Evolutionary conservation across 2,113 vertebrate genomes (phyloP), one percentile per base, ranked within the genome.

Genomic region (Festucalex cinctus): DNA sequence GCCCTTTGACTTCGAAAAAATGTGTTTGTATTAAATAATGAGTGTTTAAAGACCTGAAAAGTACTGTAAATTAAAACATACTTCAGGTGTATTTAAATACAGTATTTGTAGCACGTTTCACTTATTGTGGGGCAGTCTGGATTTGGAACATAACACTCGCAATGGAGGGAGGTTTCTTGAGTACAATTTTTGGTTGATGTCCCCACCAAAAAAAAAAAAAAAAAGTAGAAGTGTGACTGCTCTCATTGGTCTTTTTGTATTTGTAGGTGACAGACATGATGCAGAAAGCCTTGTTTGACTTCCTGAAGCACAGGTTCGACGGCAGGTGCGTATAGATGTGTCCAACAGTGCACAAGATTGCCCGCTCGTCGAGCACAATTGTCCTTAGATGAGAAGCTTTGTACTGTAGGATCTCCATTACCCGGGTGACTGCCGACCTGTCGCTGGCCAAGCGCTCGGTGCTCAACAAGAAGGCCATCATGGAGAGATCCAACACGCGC

Each of bases 391-490:
- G 71, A 78, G 79, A 65, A 9, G 2, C 61, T 76, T 83, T 78
- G 26, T 60, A 74, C 69, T 69, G 44, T 83, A 98, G 97, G 89
- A 97, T 98, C 89, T 96, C 97, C 70, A 98, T 99, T 82, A 99
- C 97, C 8, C 92, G 96, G 41, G 96, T 98, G 86, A 98, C 96
- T 0, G 97, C 97, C 0, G 97, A 99, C 87, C 92, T 98, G 80
- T 98, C 97, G 0, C 83, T 99, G 88, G 96, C 97, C 46, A 98
- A 99, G 75, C 93, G 95, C 66, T 98, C 97, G 1, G 94, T 98
- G 80, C 94, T 99, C 81, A 98, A 98, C 90, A 99, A 98, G 84
- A 95, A 95, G 84, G 93, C 95, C 66, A 98, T 98, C 84, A 95
- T 99, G 67, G 96, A 99, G 83, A 93, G 95, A 65, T 96, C 96